Conservation (phyloP, 2,797 vertebrate genomes). For the Ambastaia sidthimunki region DNA sequence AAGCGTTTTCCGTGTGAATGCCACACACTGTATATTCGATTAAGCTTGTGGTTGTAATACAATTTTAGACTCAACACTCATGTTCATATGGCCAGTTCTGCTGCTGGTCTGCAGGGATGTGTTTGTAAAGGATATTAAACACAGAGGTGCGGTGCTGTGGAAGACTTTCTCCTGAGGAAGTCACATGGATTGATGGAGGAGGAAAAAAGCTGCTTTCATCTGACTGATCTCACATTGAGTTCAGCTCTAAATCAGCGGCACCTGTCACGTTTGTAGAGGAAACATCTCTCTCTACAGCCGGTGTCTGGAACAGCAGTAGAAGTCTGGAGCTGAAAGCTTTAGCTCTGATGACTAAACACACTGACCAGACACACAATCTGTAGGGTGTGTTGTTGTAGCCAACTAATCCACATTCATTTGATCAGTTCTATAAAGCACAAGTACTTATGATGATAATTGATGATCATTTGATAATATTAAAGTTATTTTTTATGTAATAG, state of each 20-base stretch:
- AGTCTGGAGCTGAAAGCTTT: background rate
- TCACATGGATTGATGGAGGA: constrained; percentile 51
- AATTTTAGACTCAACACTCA: background rate
- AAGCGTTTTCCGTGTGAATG: too few relatives aligned
- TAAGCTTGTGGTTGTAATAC: too few relatives aligned
- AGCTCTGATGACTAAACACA: too few relatives aligned
- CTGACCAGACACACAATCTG: too few relatives aligned
- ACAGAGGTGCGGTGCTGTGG: constrained; percentile 14
- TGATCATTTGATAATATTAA: too few relatives aligned
- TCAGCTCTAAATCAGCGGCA: constrained; percentile 49
- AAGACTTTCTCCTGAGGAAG: constrained; percentile 22
- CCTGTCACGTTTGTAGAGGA: constrained; percentile 12
- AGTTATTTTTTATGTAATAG: too few relatives aligned
- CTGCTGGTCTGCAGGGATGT: background rate
- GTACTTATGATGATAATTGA: too few relatives aligned
- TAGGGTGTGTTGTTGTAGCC: too few relatives aligned
- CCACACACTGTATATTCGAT: too few relatives aligned
- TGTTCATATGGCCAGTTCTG: background rate
- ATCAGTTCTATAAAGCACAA: too few relatives aligned
- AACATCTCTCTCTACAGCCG: constrained; percentile 12
- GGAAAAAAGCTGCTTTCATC: constrained; percentile 57
- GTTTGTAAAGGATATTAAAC: constrained; percentile 4
- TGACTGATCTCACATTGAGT: constrained; percentile 32
- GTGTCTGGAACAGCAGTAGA: background rate
- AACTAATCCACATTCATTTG: too few relatives aligned